Evolutionary conservation across 2,888 invertebrate species (phyloP).

Genomic region (Dynastes grantii): DNA sequence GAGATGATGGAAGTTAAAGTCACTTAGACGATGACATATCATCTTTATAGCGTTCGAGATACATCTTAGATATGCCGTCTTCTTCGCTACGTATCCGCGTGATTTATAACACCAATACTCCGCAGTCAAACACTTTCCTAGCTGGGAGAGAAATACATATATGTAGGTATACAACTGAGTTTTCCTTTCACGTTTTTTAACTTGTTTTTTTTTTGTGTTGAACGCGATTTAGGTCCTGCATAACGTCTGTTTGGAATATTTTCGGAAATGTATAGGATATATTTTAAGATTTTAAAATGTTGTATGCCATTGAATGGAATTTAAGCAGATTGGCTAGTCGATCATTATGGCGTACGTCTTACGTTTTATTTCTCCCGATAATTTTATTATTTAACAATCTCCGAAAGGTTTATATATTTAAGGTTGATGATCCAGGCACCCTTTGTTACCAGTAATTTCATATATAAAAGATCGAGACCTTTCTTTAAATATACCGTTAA

Average conservation of each 20-base stretch:
- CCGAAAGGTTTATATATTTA: no score
- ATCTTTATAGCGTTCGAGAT: constrained; percentile 39
- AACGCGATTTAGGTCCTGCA: neutral
- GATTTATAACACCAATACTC: constrained; percentile 39
- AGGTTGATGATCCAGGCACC: no score
- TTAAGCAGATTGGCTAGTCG: no score
- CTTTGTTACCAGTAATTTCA: no score
- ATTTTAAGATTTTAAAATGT: no score
- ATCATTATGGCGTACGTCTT: no score
- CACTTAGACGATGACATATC: constrained; percentile 43
- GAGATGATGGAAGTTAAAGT: constrained; percentile 20
- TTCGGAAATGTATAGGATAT: neutral
- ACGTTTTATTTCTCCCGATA: no score
- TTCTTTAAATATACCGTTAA: no score
- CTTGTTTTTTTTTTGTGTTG: neutral
- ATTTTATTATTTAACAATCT: no score
- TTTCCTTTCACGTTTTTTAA: neutral
- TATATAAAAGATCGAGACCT: no score
- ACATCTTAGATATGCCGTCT: constrained; percentile 35
- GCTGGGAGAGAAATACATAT: neutral
- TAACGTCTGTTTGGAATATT: neutral
- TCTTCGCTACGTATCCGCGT: constrained; percentile 14
- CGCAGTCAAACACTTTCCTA: constrained; percentile 7
- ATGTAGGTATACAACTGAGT: neutral
- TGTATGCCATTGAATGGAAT: no score